phyloP scores from a whole-genome alignment of 2,113 vertebrate species.

The Solenodon paradoxus region DNA sequence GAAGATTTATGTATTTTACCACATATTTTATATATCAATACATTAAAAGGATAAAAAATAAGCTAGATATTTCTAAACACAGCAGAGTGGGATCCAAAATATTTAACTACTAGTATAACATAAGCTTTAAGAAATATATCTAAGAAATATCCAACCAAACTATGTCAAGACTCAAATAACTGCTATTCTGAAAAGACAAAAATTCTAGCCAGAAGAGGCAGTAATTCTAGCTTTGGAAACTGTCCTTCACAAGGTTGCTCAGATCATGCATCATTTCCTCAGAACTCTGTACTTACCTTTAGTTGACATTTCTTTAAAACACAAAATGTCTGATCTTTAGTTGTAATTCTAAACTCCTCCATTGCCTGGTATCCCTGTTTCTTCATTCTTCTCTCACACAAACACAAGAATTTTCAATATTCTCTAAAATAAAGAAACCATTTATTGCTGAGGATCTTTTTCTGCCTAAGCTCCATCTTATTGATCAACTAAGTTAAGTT shows the following conservation, averaged over 20 bases:
- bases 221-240: neutral
- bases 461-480: neutral
- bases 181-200: neutral
- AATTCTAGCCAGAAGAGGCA: neutral
- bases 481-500: neutral
- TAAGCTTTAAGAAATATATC: neutral
- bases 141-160: neutral
- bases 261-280: neutral
- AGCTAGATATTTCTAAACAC: neutral
- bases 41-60: neutral
- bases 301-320: neutral
- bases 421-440: neutral
- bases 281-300: neutral
- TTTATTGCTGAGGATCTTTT: neutral
- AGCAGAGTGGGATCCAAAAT: neutral
- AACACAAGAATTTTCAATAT: neutral
- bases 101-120: neutral
- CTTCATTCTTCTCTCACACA: neutral
- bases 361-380: neutral
- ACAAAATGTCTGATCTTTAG: neutral
- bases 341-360: neutral
- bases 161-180: neutral
- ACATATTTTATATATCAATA: neutral
- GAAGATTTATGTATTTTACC: neutral
- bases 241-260: neutral